Conservation (phyloP, 1,140 invertebrate species). For the Diploscapter pachys region DNA sequence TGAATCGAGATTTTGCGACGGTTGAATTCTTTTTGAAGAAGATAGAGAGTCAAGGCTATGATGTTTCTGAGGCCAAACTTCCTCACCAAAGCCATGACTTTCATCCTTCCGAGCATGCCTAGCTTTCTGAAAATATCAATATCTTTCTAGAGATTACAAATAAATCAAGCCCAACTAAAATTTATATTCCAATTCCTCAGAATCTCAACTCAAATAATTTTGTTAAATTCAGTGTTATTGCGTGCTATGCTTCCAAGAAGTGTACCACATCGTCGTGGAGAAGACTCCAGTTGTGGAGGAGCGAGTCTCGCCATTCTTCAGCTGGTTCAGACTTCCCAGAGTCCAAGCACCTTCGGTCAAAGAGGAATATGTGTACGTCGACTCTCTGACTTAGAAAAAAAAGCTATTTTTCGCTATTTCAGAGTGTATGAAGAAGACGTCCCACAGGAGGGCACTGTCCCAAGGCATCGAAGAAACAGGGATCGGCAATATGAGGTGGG, state of each 20-base stretch:
- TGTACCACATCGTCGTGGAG: conserved; percentile 50
- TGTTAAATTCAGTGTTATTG: conserved; percentile 48
- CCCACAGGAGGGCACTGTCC: conserved; percentile 35
- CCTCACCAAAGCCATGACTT: too few relatives aligned
- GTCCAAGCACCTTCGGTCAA: conserved; percentile 58
- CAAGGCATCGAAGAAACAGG: conserved; percentile 45
- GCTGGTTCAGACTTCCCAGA: conserved; percentile 56
- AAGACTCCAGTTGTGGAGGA: conserved; percentile 46
- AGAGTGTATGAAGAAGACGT: conserved; percentile 58
- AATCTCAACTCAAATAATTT: too few relatives aligned
- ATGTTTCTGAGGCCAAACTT: too few relatives aligned
- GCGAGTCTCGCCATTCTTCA: conserved; percentile 52
- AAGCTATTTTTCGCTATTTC: conserved; percentile 26
- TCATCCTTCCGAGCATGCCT: too few relatives aligned
- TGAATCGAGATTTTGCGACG: too few relatives aligned
- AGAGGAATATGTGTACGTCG: conserved; percentile 58
- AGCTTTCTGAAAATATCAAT: too few relatives aligned
- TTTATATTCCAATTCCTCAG: too few relatives aligned
- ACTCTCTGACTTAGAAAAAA: neutral
- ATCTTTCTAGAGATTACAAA: too few relatives aligned
- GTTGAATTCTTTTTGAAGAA: too few relatives aligned
- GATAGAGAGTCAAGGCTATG: too few relatives aligned
- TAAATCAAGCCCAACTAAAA: too few relatives aligned
- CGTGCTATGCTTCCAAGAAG: conserved; percentile 59
- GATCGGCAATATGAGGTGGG: conserved; percentile 55